These are phyloP conservation scores for Bradypodion pumilum DNA, from an alignment of 2,797 vertebrate species.

Conservation along the genomic window DNA sequence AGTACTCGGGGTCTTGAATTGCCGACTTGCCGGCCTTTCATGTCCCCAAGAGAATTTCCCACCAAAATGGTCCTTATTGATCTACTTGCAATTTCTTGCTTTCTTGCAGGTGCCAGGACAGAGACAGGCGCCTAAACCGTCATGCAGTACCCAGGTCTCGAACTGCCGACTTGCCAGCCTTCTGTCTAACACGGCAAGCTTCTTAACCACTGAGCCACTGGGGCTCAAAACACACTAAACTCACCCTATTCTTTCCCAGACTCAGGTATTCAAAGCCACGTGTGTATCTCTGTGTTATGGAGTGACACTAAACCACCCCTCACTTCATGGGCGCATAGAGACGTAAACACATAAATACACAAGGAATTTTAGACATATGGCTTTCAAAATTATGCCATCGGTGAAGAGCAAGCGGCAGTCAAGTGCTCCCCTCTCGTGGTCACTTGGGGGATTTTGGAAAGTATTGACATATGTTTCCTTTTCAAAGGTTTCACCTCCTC, in stretches of 20 bases:
- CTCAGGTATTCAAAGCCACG: background rate
- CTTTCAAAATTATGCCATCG: constrained; percentile 4
- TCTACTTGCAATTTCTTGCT: no score
- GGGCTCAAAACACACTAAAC: background rate
- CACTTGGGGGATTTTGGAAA: constrained; percentile 1
- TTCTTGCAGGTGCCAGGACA: no score
- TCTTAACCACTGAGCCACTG: no score
- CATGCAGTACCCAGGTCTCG: no score
- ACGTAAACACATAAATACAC: background rate
- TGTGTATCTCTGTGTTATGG: background rate
- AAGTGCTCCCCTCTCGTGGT: constrained; percentile 64
- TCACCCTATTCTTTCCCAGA: background rate
- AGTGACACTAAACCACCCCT: background rate
- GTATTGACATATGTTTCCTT: background rate
- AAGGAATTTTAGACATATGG: background rate
- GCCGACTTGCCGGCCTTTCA: no score
- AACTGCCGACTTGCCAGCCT: no score
- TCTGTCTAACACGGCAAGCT: no score
- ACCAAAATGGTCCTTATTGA: no score
- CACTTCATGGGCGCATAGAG: background rate
- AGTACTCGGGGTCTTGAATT: no score
- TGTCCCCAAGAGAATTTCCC: no score
- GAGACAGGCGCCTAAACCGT: no score
- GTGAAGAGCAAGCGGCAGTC: background rate
- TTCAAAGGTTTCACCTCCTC: background rate